These are phyloP conservation scores for Cyanoliseus patagonus DNA, from an alignment of 2,113 vertebrate species.

Conservation along the genomic window DNA sequence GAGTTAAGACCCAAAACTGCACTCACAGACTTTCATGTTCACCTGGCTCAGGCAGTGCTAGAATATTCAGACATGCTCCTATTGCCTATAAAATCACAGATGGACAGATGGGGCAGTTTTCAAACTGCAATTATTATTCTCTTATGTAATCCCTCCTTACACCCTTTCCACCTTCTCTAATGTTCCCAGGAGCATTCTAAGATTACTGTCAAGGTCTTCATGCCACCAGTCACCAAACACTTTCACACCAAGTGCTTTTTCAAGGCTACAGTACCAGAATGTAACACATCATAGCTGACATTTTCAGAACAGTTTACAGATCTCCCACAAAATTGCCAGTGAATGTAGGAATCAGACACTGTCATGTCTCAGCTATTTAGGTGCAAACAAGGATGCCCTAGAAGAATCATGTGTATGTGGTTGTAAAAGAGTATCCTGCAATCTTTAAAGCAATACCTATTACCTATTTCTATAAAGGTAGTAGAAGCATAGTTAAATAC, in stretches of 20 bases:
- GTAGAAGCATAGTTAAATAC: not conserved
- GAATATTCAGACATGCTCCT: not conserved
- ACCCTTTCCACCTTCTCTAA: not conserved
- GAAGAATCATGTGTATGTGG: not conserved
- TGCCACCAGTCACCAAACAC: not conserved
- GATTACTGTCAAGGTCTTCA: not conserved
- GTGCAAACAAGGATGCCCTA: not conserved
- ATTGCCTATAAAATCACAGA: not conserved
- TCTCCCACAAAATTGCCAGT: not conserved
- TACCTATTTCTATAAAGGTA: not conserved
- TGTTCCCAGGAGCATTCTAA: not conserved
- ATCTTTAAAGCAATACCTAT: not conserved
- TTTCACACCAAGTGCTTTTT: not conserved
- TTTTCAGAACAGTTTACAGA: not conserved
- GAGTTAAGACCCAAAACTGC: not conserved
- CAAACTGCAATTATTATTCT: not conserved
- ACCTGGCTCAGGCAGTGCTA: not conserved
- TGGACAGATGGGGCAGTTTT: not conserved
- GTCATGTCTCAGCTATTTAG: not conserved
- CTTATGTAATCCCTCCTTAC: not conserved
- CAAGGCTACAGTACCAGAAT: not conserved
- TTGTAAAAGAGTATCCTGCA: not conserved
- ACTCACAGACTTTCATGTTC: not conserved
- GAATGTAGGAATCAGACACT: not conserved
- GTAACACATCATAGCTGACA: not conserved